phyloP scores from a whole-genome alignment of 2,888 invertebrate species.

The Acleris laterana region DNA sequence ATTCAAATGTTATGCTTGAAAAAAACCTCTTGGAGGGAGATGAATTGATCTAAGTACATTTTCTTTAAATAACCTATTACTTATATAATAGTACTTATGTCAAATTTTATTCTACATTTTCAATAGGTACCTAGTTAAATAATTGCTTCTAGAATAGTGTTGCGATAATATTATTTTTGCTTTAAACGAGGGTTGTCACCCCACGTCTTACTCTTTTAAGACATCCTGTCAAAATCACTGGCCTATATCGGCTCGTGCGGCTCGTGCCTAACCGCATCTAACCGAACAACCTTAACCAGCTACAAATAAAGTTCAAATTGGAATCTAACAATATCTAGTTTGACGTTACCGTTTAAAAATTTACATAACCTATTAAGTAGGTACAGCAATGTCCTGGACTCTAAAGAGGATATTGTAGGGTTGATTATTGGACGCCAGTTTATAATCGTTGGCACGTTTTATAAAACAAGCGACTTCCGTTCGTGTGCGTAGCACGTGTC shows the following conservation, averaged over 20 bases:
- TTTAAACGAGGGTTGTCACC: not conserved
- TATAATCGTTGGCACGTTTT: not conserved
- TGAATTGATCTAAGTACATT: too few relatives aligned
- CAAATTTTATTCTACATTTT: too few relatives aligned
- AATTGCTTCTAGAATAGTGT: too few relatives aligned
- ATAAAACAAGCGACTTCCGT: conserved; percentile 3
- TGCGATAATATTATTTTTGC: too few relatives aligned
- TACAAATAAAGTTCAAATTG: not conserved
- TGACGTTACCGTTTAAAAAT: too few relatives aligned
- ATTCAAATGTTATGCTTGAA: too few relatives aligned
- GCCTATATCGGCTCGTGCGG: conserved; percentile 9
- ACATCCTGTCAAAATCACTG: conserved; percentile 12
- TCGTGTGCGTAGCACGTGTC: conserved; percentile 19
- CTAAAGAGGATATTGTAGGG: not conserved
- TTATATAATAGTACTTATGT: too few relatives aligned
- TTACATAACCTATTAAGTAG: too few relatives aligned
- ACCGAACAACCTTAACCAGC: not conserved
- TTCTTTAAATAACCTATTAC: too few relatives aligned
- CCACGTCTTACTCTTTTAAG: not conserved
- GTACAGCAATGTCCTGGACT: not conserved
- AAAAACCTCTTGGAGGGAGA: too few relatives aligned
- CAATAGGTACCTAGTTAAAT: too few relatives aligned
- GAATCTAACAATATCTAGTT: not conserved
- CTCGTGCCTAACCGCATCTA: not conserved
- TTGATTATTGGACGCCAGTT: not conserved